Conservation (phyloP, 2,113 vertebrate species). For the Reinhardtius hippoglossoides region DNA sequence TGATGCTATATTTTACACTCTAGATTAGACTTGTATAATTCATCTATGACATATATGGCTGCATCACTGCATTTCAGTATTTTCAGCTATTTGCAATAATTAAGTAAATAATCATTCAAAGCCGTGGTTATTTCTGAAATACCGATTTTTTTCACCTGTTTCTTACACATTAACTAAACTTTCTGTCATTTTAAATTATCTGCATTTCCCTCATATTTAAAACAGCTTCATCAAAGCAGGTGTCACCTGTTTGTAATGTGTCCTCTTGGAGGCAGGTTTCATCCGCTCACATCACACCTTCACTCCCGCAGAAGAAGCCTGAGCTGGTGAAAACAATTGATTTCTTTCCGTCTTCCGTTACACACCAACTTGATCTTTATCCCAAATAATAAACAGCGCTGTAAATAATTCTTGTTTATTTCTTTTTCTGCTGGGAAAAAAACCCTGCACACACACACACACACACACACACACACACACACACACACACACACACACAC, state of each 20-base stretch:
- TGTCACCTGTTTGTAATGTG: conserved; percentile 18
- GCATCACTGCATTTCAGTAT: too few species aligned
- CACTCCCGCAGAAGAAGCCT: conserved; percentile 13
- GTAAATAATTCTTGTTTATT: conserved; percentile 65
- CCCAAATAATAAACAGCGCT: conserved; percentile 57
- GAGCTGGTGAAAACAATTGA: conserved; percentile 46
- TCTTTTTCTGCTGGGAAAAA: conserved; percentile 31
- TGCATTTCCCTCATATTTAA: too few species aligned
- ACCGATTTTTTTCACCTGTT: too few species aligned
- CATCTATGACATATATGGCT: too few species aligned
- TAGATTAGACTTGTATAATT: too few species aligned
- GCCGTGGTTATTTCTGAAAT: too few species aligned
- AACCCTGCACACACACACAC: conserved; percentile 14
- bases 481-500: conserved; percentile 34
- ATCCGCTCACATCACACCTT: background rate
- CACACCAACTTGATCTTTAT: conserved; percentile 67
- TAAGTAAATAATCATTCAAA: background rate
- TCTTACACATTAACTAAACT: too few species aligned
- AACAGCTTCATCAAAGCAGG: background rate
- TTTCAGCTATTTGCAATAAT: background rate
- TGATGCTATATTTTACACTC: too few species aligned
- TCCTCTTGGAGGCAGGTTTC: background rate
- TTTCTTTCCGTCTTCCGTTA: conserved; percentile 52
- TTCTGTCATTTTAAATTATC: too few species aligned
- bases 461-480: conserved; percentile 22